Base-by-base conservation (phyloP, 2,113 vertebrate genomes). In the Chloropsis cyanopogon region DNA sequence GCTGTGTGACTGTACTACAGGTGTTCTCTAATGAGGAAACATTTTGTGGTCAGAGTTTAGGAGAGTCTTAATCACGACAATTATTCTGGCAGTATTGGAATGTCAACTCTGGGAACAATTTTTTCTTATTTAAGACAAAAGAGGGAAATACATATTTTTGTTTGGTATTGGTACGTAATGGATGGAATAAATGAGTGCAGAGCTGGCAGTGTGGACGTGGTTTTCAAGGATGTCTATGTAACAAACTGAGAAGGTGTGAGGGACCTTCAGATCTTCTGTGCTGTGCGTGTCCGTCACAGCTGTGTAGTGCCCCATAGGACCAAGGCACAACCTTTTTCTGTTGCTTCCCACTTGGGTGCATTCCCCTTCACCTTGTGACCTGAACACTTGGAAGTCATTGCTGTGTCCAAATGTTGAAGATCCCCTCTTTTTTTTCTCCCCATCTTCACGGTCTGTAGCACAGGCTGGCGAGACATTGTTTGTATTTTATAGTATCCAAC, bases 401-500 rank as follows among this genome's bases (percentile, higher is more conserved):
- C 73, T 95, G 96, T 96, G 91, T 92, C 88, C 76, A 81, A 87
- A 95, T 73, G n/a, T 76, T 94, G 80, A 78, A 86, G 70, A 53
- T 66, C 39, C 37, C 52, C 28, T 72, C 26, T 82, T 95, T 93
- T 95, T 93, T 90, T 96, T 41, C 82, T 28, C 5, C 95, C n/a
- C 4, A 0, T 82, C 77, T 84, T 76, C 4, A 1, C 46, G n/a
- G 44, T 88, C 92, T 96, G 86, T 31, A 93, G 84, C 12, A 29
- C 79, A 83, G 68, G 84, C 88, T 90, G 76, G 64, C 1, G 3
- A 80, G 68, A 57, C 21, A 42, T 31, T 89, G 70, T 97, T 97
- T 96, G 90, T 80, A 75, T 96, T 97, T 97, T 86, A 73, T 47
- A 81, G 83, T 81, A 95, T 84, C 93, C 92, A 93, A 88, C 94